Evolutionary conservation across 2,797 vertebrate genomes (phyloP).

Genomic region (Crocodylus rhombifer): DNA sequence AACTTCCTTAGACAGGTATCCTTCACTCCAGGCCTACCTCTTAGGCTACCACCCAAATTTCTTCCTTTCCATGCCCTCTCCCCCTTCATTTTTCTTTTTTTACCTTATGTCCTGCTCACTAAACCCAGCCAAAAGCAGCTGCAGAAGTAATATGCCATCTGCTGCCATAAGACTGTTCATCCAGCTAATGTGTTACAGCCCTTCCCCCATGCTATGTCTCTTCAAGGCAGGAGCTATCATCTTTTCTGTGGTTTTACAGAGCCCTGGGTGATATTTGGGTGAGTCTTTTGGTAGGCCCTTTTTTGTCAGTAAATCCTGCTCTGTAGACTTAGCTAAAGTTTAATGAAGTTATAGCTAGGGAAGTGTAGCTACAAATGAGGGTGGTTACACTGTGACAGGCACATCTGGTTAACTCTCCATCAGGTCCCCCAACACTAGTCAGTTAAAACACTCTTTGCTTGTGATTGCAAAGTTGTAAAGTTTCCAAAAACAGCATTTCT

Average conservation of each 20-base stretch:
- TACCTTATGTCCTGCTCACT: not conserved
- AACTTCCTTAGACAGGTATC: not conserved
- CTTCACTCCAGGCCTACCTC: not conserved
- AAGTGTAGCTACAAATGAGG: not conserved
- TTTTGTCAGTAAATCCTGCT: not conserved
- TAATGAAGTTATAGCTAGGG: not conserved
- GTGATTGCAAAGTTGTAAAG: not conserved
- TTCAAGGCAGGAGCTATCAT: too few species aligned
- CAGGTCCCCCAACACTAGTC: not conserved
- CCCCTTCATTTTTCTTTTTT: not conserved
- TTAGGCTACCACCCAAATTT: not conserved
- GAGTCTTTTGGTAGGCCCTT: not conserved
- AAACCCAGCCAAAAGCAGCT: not conserved
- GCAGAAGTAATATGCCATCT: not conserved
- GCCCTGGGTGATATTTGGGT: too few species aligned
- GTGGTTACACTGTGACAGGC: not conserved
- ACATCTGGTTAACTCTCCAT: not conserved
- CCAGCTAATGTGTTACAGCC: not conserved
- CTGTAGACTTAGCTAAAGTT: not conserved
- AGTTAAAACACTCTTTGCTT: not conserved
- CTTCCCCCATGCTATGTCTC: not conserved
- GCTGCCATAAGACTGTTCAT: not conserved
- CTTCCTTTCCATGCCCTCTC: not conserved
- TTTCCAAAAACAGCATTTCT: slow-evolving; percentile 8
- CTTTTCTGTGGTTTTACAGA: too few species aligned